These are phyloP conservation scores for Drosophila quinaria DNA, from an alignment of 2,888 invertebrate genomes.

Conservation along the genomic window DNA sequence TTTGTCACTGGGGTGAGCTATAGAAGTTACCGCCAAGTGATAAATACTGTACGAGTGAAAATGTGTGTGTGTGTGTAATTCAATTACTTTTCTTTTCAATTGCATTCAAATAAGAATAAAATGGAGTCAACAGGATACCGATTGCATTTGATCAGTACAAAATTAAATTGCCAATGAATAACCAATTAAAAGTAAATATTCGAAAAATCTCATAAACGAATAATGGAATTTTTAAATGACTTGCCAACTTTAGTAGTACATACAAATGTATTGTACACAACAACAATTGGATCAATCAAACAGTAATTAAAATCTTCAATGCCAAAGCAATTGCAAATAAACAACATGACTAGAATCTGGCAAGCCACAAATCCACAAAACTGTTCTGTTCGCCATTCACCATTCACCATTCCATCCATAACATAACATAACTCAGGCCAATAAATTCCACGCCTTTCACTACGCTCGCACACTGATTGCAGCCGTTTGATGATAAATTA, in stretches of 20 bases:
- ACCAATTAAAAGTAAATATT: slow-evolving; percentile 65
- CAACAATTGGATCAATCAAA: slow-evolving; percentile 24
- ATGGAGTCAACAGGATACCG: slow-evolving; percentile 19
- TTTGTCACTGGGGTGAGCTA: neutral
- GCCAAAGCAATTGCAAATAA: slow-evolving; percentile 22
- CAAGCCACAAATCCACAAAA: slow-evolving; percentile 34
- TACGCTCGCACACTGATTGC: slow-evolving; percentile 60
- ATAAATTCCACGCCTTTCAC: slow-evolving; percentile 72
- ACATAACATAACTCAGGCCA: slow-evolving; percentile 47
- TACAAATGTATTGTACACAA: neutral
- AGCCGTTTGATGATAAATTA: slow-evolving; percentile 78
- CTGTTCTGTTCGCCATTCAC: slow-evolving; percentile 5
- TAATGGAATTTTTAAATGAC: slow-evolving; percentile 59
- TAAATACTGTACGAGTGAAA: neutral
- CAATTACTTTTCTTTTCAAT: slow-evolving; percentile 48
- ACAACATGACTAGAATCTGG: slow-evolving; percentile 13
- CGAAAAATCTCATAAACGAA: slow-evolving; percentile 42
- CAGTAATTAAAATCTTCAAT: slow-evolving; percentile 57
- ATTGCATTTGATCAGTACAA: slow-evolving; percentile 21
- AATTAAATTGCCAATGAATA: slow-evolving; percentile 66
- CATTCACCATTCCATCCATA: slow-evolving; percentile 46
- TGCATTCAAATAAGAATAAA: slow-evolving; percentile 25
- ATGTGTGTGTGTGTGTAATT: slow-evolving; percentile 15
- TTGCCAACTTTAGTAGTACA: neutral
- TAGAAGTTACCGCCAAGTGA: neutral